Percentiles rank a stretch among this genome's conserved stretches.
These are phyloP conservation scores for Amazona finschi DNA, from an alignment of 2,797 vertebrate genomes.

Conservation along the genomic window DNA sequence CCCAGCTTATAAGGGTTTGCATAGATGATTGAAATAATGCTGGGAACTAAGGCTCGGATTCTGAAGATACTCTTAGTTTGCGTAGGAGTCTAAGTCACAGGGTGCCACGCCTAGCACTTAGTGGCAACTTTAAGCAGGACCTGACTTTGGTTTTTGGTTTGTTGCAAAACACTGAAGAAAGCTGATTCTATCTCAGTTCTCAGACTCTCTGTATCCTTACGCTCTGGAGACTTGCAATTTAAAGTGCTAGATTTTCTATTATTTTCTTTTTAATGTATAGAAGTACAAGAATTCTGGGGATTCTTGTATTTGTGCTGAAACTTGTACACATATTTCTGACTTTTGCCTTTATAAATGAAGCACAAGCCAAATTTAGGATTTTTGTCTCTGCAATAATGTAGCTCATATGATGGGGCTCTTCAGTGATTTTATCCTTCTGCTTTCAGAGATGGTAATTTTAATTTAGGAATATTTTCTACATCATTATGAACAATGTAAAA, in stretches of 20 bases:
- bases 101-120: background rate
- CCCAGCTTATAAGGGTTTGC: background rate
- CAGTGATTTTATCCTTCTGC: background rate
- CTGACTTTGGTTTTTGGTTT: background rate
- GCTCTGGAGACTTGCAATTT: background rate
- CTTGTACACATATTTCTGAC: background rate
- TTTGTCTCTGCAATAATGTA: background rate
- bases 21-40: background rate
- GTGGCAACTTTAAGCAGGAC: background rate
- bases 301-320: background rate
- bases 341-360: background rate
- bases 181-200: background rate
- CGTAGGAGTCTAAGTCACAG: background rate
- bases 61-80: background rate
- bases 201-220: background rate
- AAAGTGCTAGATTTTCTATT: background rate
- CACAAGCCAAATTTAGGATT: background rate
- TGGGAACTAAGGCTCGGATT: background rate
- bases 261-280: background rate
- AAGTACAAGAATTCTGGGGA: background rate
- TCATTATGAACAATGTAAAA: background rate
- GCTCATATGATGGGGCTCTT: background rate
- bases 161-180: background rate
- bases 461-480: background rate
- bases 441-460: background rate